A percentile compares a stretch with the other conserved stretches of the same genome.
phyloP scores from a whole-genome alignment of 2,888 invertebrate genomes.

The Flexamia atlantica region DNA sequence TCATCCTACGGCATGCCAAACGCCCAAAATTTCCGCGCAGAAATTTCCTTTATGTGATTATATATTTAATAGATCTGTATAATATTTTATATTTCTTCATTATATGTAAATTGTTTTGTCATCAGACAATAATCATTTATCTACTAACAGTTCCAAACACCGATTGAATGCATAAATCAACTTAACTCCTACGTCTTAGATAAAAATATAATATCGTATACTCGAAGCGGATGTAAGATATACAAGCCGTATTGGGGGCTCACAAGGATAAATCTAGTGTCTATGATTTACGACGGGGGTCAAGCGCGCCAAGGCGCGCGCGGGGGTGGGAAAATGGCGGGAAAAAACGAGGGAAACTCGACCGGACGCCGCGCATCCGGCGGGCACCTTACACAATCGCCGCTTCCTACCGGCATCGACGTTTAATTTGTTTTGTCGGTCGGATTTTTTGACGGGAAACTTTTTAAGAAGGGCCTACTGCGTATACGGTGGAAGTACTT shows the following conservation, averaged over 20 bases:
- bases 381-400: conserved; percentile 44
- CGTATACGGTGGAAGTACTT: neutral
- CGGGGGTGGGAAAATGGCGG: conserved; percentile 44
- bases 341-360: conserved; percentile 60
- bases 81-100: too few relatives aligned
- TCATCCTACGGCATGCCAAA: too few relatives aligned
- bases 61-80: too few relatives aligned
- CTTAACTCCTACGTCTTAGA: too few relatives aligned
- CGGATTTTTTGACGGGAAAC: neutral
- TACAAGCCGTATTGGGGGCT: conserved; percentile 12
- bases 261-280: conserved; percentile 41
- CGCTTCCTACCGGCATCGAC: conserved; percentile 55
- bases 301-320: conserved; percentile 32
- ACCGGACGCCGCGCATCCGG: conserved; percentile 63
- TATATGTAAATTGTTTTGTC: too few relatives aligned
- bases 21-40: too few relatives aligned
- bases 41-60: too few relatives aligned
- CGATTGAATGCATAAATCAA: too few relatives aligned
- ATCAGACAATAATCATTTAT: too few relatives aligned
- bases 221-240: neutral
- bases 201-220: conserved; percentile 4
- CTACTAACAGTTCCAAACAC: too few relatives aligned
- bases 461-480: neutral
- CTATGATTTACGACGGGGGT: conserved; percentile 35
- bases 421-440: conserved; percentile 30